phyloP scores from a whole-genome alignment of 2,113 vertebrate species.

The Halichoeres trimaculatus region DNA sequence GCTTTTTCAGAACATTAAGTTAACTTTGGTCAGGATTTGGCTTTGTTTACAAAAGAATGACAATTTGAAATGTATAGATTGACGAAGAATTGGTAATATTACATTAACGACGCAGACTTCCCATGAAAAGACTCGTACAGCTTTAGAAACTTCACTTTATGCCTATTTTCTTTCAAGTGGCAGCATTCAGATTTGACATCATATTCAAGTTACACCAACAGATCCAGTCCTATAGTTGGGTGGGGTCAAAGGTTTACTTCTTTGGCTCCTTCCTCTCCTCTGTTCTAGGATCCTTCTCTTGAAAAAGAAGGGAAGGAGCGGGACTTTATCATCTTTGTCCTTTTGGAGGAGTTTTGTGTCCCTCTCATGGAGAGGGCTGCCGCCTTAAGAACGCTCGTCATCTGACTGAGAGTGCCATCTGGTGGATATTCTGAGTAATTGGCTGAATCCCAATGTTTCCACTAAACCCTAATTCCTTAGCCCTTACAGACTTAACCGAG shows the following conservation, averaged over 20 bases:
- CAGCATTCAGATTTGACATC: background rate
- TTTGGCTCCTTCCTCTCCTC: conserved; percentile 25
- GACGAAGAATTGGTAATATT: conserved; percentile 7
- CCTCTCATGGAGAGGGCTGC: conserved; percentile 32
- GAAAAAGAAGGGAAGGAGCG: conserved; percentile 26
- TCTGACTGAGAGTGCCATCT: conserved; percentile 70
- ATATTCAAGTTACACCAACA: background rate
- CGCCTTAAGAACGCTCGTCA: background rate
- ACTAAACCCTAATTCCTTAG: too few species aligned
- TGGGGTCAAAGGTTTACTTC: conserved; percentile 7
- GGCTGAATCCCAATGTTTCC: too few species aligned
- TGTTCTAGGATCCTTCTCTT: conserved; percentile 35
- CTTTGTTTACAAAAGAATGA: too few species aligned
- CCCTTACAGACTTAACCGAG: too few species aligned
- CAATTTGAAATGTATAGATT: too few species aligned
- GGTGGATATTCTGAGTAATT: conserved; percentile 49
- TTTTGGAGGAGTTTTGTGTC: conserved; percentile 53
- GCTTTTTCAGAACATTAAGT: too few species aligned
- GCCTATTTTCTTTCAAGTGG: background rate
- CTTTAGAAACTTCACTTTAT: background rate
- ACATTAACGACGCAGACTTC: background rate
- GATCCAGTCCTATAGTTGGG: background rate
- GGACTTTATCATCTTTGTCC: conserved; percentile 67
- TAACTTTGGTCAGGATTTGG: too few species aligned
- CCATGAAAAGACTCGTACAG: background rate